phyloP scores from a whole-genome alignment of 2,113 vertebrate genomes.

The Lophotis ruficrista region DNA sequence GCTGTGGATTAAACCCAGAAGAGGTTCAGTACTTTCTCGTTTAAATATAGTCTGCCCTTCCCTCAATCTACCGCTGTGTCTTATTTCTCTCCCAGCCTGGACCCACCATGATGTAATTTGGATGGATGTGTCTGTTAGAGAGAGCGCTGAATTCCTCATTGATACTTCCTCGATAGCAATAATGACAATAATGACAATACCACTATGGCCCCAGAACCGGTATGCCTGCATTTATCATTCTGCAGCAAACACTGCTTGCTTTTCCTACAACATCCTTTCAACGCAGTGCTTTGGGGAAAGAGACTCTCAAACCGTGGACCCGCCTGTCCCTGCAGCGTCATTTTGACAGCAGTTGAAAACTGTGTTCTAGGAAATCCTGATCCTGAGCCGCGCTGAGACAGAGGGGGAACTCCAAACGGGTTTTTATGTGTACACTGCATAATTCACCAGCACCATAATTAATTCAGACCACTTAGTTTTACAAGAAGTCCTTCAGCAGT shows the following conservation, averaged over 20 bases:
- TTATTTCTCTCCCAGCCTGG: background rate
- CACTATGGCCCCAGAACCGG: fast-evolving
- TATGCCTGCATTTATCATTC: background rate
- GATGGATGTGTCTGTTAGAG: background rate
- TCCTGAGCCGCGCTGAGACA: background rate
- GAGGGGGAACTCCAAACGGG: background rate
- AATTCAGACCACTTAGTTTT: conserved; percentile 29
- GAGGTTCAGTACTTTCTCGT: background rate
- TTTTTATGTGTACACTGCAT: background rate
- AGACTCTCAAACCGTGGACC: background rate
- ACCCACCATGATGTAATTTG: background rate
- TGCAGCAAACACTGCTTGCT: background rate
- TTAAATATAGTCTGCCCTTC: background rate
- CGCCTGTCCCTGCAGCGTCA: background rate
- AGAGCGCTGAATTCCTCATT: background rate
- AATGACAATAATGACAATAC: background rate
- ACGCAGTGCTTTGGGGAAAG: background rate
- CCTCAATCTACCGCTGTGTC: background rate
- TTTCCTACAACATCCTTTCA: background rate
- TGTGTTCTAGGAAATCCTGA: background rate
- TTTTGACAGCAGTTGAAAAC: background rate
- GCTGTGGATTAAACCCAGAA: background rate
- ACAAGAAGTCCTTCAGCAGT: conserved; percentile 36
- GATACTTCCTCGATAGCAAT: background rate
- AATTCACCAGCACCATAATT: conserved; percentile 1